Evolutionary conservation across 2,797 vertebrate genomes (phyloP).

Genomic region (Parotocinclus haroldoi): DNA sequence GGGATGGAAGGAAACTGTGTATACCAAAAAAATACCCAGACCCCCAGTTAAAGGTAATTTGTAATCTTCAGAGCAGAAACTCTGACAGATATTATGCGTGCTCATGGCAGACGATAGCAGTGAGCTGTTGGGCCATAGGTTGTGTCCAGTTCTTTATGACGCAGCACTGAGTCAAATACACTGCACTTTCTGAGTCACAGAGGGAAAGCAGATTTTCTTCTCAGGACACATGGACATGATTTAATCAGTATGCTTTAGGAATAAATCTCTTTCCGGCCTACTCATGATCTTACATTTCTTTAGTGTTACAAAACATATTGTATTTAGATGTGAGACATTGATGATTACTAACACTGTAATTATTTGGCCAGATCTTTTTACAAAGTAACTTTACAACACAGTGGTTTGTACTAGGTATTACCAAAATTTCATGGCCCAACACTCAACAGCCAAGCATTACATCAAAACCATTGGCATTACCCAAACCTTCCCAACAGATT

Average conservation of each 20-base stretch:
- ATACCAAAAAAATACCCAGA: background rate
- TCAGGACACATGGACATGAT: background rate
- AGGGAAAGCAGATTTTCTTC: constrained; percentile 16
- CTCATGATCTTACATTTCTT: too few species aligned
- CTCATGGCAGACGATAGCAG: constrained; percentile 51
- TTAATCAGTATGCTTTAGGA: background rate
- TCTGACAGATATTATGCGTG: constrained; percentile 45
- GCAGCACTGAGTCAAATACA: constrained; percentile 51
- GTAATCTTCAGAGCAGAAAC: constrained; percentile 23
- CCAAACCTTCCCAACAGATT: too few species aligned
- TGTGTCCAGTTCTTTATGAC: constrained; percentile 57
- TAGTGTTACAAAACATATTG: too few species aligned
- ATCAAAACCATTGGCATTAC: background rate
- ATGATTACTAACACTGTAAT: too few species aligned
- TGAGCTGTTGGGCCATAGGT: constrained; percentile 37
- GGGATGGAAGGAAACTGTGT: constrained; percentile 4
- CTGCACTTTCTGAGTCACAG: constrained; percentile 17
- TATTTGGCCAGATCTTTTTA: too few species aligned
- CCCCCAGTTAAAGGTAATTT: constrained; percentile 11
- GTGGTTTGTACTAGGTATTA: too few species aligned
- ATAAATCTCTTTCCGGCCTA: background rate
- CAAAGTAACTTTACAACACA: too few species aligned
- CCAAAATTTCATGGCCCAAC: background rate
- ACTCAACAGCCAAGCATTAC: background rate
- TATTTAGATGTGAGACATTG: too few species aligned